These are phyloP conservation scores for Rosalia funebris DNA, from an alignment of 2,888 invertebrate genomes.

Conservation along the genomic window DNA sequence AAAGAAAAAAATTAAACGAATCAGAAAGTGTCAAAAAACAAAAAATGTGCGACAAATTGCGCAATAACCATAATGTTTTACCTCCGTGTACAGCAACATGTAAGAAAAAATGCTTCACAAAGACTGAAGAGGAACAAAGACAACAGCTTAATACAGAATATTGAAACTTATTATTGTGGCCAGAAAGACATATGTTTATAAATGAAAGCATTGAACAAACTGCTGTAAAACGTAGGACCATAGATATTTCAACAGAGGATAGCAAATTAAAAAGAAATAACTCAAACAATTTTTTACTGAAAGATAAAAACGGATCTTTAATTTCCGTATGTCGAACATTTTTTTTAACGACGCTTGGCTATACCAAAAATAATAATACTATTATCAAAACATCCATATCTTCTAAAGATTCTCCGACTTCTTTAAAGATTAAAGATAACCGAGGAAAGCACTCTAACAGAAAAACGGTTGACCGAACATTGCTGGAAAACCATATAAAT, in stretches of 20 bases:
- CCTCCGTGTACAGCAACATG: conserved; percentile 27
- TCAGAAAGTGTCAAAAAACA: no score
- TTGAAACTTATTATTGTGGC: conserved; percentile 19
- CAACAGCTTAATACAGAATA: conserved; percentile 27
- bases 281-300: conserved; percentile 20
- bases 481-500: no score
- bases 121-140: conserved; percentile 23
- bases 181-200: conserved; percentile 25
- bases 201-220: conserved; percentile 27
- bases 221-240: conserved; percentile 15
- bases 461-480: no score
- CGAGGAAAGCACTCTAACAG: no score
- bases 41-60: no score
- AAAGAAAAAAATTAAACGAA: no score
- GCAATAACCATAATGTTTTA: no score
- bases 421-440: no score
- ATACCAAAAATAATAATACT: not conserved
- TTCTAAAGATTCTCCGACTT: no score
- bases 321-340: conserved; percentile 10
- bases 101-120: conserved; percentile 21
- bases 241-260: not conserved
- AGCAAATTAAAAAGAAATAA: conserved; percentile 24
- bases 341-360: not conserved
- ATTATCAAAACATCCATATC: no score
- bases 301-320: conserved; percentile 6